Evolutionary conservation across 2,797 vertebrate species (phyloP).

Genomic region (Phalloptychus januarius): DNA sequence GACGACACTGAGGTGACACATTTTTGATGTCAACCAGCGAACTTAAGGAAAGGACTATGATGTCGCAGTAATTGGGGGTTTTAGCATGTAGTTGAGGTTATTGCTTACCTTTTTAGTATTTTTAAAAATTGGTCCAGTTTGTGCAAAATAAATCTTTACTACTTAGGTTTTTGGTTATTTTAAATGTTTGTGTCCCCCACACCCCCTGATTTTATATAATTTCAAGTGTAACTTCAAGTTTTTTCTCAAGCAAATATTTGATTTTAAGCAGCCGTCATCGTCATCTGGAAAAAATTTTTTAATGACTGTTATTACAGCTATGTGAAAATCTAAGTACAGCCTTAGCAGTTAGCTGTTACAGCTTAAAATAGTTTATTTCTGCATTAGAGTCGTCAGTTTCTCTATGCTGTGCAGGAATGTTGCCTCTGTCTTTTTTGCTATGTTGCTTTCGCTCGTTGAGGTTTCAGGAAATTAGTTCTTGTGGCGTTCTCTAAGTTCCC

Average conservation of each 20-base stretch:
- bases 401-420: background rate
- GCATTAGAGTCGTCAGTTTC: background rate
- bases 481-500: background rate
- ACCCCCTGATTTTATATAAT: no score
- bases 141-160: background rate
- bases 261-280: background rate
- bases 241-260: background rate
- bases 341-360: background rate
- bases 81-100: constrained; percentile 27
- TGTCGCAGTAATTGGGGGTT: constrained; percentile 26
- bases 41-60: constrained; percentile 23
- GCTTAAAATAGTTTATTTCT: background rate
- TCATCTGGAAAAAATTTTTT: background rate
- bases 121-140: background rate
- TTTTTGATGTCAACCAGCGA: constrained; percentile 9
- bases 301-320: background rate
- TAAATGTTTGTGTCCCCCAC: rapidly evolving
- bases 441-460: background rate
- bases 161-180: background rate
- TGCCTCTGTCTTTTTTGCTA: background rate
- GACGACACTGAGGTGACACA: constrained; percentile 24
- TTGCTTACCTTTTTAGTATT: constrained; percentile 20
- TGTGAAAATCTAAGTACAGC: background rate
- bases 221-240: background rate
- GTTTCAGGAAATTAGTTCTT: background rate